phyloP scores from a whole-genome alignment of 2,888 invertebrate genomes.

The Acheta domesticus region DNA sequence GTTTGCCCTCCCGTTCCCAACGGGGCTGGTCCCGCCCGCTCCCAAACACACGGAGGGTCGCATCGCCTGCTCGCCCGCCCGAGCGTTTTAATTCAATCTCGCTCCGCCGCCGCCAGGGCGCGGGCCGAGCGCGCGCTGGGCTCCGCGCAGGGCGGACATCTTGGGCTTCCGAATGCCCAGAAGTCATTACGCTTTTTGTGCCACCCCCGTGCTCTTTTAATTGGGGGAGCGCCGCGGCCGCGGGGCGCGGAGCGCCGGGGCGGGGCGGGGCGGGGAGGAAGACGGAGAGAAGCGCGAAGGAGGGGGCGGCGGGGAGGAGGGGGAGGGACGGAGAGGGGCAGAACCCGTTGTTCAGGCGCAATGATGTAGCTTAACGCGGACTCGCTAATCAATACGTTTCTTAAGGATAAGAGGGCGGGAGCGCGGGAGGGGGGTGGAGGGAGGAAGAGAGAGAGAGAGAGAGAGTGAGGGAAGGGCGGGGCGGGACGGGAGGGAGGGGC shows the following conservation, averaged over 20 bases:
- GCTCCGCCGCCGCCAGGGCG: not conserved
- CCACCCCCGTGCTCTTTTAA: constrained; percentile 18
- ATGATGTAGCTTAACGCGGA: not conserved
- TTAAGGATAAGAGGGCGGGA: not conserved
- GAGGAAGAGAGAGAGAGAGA: too few relatives aligned
- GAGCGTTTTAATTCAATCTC: not conserved
- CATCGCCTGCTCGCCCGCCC: not conserved
- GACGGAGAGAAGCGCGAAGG: not conserved
- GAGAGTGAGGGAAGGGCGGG: not conserved
- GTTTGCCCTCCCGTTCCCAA: not conserved
- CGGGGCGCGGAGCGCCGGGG: not conserved
- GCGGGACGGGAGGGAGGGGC: not conserved
- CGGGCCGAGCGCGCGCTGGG: not conserved
- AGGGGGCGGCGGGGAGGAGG: not conserved
- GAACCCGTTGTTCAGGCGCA: not conserved
- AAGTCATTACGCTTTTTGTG: not conserved
- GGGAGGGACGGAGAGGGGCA: not conserved
- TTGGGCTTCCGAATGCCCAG: constrained; percentile 18
- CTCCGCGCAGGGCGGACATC: not conserved
- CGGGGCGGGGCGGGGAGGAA: not conserved
- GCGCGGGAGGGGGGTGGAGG: not conserved
- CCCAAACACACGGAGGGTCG: not conserved
- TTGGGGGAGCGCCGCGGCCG: not conserved
- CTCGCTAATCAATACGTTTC: constrained; percentile 1
- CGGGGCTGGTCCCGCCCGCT: not conserved